phyloP scores from a whole-genome alignment of 1,140 invertebrate species.

The Drosophila bocki region DNA sequence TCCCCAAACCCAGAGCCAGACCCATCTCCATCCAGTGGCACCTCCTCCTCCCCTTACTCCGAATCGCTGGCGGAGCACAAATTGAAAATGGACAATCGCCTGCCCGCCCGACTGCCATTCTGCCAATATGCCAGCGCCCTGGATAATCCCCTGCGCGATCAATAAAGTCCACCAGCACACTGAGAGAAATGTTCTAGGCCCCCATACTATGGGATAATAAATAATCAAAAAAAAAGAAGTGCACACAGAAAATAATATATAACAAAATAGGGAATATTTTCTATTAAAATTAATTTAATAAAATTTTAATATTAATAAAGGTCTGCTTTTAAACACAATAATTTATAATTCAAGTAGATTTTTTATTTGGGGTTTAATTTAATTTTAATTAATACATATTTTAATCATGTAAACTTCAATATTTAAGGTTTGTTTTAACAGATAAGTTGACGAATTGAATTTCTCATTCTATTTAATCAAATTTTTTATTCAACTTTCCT shows the following conservation, averaged over 20 bases:
- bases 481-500: too few species aligned
- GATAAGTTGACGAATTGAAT: too few species aligned
- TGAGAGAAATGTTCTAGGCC: not conserved
- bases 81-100: slow-evolving; percentile 76
- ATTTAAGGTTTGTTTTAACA: too few species aligned
- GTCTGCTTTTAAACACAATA: too few species aligned
- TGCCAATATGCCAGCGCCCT: slow-evolving; percentile 72
- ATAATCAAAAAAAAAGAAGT: not conserved
- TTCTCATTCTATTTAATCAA: too few species aligned
- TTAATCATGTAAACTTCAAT: too few species aligned
- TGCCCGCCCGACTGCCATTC: slow-evolving; percentile 39
- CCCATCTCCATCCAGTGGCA: slow-evolving; percentile 3
- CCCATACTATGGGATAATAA: fast-evolving
- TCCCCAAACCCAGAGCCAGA: not conserved
- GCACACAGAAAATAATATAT: not conserved
- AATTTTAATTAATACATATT: too few species aligned
- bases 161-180: slow-evolving; percentile 65
- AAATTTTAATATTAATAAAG: too few species aligned
- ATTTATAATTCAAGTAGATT: too few species aligned
- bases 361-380: too few species aligned
- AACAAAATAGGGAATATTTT: not conserved
- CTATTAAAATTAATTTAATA: not conserved
- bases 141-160: slow-evolving; percentile 80
- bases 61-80: slow-evolving; percentile 51
- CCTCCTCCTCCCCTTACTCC: not conserved